phyloP scores from a whole-genome alignment of 37 sponge, comb jelly and placozoan species.

The Axinella damicornis region DNA sequence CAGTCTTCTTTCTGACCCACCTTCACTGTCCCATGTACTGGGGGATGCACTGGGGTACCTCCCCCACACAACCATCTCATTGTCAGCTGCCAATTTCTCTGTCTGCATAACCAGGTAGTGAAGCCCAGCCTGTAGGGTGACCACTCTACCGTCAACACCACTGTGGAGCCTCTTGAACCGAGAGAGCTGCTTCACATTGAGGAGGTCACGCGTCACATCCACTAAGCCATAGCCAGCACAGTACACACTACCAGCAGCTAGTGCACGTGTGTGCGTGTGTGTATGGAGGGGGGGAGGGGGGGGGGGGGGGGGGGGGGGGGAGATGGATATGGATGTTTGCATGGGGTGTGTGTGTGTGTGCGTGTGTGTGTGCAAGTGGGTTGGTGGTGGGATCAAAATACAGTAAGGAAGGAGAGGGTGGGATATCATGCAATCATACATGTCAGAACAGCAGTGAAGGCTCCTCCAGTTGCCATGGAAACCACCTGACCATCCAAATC shows the following conservation, averaged over 20 bases:
- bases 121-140: slow-evolving; percentile 15
- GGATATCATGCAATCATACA: background rate
- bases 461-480: slow-evolving; percentile 46
- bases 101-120: slow-evolving; percentile 37
- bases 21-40: too few relatives aligned
- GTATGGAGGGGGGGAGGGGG: too few relatives aligned
- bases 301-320: too few relatives aligned
- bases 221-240: slow-evolving; percentile 3
- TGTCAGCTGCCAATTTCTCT: background rate
- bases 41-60: background rate
- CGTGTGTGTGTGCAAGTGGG: too few relatives aligned
- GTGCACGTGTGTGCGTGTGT: too few relatives aligned
- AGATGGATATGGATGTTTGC: too few relatives aligned
- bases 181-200: background rate
- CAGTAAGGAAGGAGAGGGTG: too few relatives aligned
- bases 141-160: background rate
- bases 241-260: slow-evolving; percentile 39
- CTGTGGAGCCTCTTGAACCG: background rate
- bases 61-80: background rate
- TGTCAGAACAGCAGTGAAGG: slow-evolving; percentile 62
- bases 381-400: background rate
- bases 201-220: background rate
- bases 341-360: too few relatives aligned
- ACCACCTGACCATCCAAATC: slow-evolving; percentile 25
- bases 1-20: too few relatives aligned